Base-by-base conservation (phyloP, 1,140 invertebrate species). In the Sweltsa coloradensis region DNA sequence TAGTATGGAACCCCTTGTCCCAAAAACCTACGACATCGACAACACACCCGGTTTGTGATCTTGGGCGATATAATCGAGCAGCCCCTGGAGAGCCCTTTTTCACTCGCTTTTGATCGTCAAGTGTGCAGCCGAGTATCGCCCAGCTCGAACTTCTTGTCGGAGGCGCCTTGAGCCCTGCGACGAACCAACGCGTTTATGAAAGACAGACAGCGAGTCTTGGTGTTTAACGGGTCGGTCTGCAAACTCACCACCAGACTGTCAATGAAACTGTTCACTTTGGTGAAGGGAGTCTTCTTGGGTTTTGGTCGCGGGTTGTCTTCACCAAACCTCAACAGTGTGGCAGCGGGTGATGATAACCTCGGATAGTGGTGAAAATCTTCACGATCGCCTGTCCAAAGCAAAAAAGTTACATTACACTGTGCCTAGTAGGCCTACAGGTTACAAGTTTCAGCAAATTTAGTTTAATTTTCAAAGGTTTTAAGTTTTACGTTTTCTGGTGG, bases 101-200 rank as follows among this genome's bases (percentile, higher is more conserved):
- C 13, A 90, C 79, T 13, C 80, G 73, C 57, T 92, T 92, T 60
- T 91, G 88, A 69, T 92, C 89, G 56, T 92, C 88, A 11, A 89
- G 63, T 0, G 87, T 87, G 62, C 88, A 91, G 23, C 86, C 86
- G 11, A 91, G 69, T 44, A 92, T 74, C n/a, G 34, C 78, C 81
- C 7, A 72, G 73, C 62, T 91, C 87, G 60, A 92, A 92, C 51
- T 73, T 78, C 63, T 86, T 85, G 62, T 87, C 83, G 11, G 76
- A 75, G 11, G 57, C 57, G 24, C 69, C 67, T 11, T 57, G 55
- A 9, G 60, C n/a, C 56, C 40, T 77, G 74, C 0, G 80, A 80
- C 2, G 78, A 79, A 61, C 88, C n/a, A n/a, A 91, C 1, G 87
- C 82, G 59, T 87, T 89, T 71, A 91, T 78, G 61, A 83, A 91